Evolutionary conservation across 2,113 vertebrate species (phyloP).

Genomic region (Dolichallabes microphthalmus): DNA sequence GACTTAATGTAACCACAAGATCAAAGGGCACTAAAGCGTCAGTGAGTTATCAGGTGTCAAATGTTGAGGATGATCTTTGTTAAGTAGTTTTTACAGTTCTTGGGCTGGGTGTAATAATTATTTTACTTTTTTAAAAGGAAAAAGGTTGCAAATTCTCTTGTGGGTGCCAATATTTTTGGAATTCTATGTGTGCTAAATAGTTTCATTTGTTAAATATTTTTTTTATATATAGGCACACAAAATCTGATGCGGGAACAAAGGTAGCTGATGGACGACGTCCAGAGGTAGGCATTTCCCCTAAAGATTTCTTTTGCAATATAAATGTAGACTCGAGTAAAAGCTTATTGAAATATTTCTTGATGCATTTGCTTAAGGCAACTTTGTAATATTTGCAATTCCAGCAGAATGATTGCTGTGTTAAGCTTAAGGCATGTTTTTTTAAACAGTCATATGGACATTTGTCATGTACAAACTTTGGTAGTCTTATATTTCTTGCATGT

Average conservation of each 20-base stretch:
- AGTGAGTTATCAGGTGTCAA: not conserved
- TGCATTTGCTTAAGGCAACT: not conserved
- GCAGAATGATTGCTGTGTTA: not conserved
- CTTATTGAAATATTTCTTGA: not conserved
- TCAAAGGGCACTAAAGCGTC: not conserved
- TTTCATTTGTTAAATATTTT: not conserved
- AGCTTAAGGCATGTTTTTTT: not conserved
- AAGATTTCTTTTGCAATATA: not conserved
- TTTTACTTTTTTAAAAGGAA: not conserved
- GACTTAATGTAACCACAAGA: not conserved
- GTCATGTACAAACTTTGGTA: not conserved
- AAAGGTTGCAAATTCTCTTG: not conserved
- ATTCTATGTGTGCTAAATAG: not conserved
- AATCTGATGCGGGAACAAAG: slow-evolving; percentile 31
- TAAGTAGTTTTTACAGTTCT: not conserved
- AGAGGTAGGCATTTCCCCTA: slow-evolving; percentile 56
- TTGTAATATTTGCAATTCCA: slow-evolving; percentile 20
- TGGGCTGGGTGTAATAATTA: not conserved
- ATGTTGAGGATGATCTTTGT: not conserved
- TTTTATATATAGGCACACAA: slow-evolving; percentile 47
- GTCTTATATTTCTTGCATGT: not conserved
- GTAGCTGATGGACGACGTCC: slow-evolving; percentile 27
- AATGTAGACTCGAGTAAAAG: not conserved
- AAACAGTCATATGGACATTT: slow-evolving; percentile 20
- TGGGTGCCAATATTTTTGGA: not conserved